phyloP scores from a whole-genome alignment of 1,140 invertebrate species.

The Eufriesea mexicana region DNA sequence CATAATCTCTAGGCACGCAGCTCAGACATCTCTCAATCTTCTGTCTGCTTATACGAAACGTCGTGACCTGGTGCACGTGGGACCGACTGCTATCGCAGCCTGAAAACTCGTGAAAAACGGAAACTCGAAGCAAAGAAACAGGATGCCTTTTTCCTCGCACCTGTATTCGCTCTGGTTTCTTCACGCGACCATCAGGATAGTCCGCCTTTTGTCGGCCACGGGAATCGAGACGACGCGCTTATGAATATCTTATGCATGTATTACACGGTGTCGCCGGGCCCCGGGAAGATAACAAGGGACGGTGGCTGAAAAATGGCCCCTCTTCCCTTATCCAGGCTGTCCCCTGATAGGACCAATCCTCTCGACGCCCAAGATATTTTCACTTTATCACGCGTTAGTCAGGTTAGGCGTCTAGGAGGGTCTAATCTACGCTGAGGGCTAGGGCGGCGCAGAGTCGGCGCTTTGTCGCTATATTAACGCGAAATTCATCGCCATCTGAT shows the following conservation, averaged over 20 bases:
- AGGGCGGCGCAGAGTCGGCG: background rate
- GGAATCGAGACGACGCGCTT: constrained; percentile 61
- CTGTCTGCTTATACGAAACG: background rate
- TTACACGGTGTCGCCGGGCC: constrained; percentile 67
- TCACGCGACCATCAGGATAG: constrained; percentile 56
- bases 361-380: constrained; percentile 51
- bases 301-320: constrained; percentile 63
- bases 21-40: background rate
- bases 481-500: constrained; percentile 33
- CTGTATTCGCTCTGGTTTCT: constrained; percentile 24
- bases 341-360: constrained; percentile 56
- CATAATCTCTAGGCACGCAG: background rate
- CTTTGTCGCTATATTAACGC: constrained; percentile 55
- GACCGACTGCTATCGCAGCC: too few relatives aligned
- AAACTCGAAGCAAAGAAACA: background rate
- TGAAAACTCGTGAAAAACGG: too few relatives aligned
- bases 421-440: constrained; percentile 59
- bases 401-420: background rate
- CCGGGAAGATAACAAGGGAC: constrained; percentile 47
- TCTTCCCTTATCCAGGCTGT: constrained; percentile 45
- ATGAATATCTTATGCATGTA: constrained; percentile 78
- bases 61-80: too few relatives aligned
- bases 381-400: constrained; percentile 61
- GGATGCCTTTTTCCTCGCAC: background rate
- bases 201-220: constrained; percentile 55